Base-by-base conservation (phyloP, 2,797 vertebrate species). In the Threskiornis aethiopicus region DNA sequence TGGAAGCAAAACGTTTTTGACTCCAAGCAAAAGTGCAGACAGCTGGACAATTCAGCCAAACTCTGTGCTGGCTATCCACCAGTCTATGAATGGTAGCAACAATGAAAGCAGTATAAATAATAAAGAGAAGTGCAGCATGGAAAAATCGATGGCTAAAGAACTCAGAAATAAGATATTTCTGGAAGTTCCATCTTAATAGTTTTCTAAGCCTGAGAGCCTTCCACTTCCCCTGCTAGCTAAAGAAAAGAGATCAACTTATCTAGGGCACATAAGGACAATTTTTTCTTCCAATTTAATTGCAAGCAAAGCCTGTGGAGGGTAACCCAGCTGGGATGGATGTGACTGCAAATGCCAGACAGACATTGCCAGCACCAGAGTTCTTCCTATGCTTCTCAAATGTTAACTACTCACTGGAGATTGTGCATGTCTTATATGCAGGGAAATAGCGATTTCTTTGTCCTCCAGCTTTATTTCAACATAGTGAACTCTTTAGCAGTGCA, bases 381-480 rank as follows among this genome's bases (percentile, higher is more conserved):
- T 61, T 75, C 87, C 70, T 55, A 2, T 31, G 16, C 52, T 91
- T 31, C 33, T 69, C 84, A 85, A 71, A 84, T 41, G 51, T 59
- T 67, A 87, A 87, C 49, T 87, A 35, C 54, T 65, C 87, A 31
- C 70, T 73, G 64, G 65, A 85, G 66, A 84, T 44, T 61, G 67
- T 9, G 11, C 22, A 20, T 16, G 7, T 58, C 77, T 90, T 59
- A 49, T 18, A 26, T 3, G 52, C 15, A 17, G 81, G 58, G 52
- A 94, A 94, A 80, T 37, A 83, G 70, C 69, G 86, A 57, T 71
- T 89, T 81, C 83, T 97, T 95, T 85, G 70, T 82, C 83, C 92
- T 80, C 52, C 81, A 39, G 44, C 70, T 86, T 93, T 57, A 72
- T 71, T 92, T 66, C 65, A 66, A 76, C 79, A 57, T 1, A 35